Base-by-base conservation (phyloP, 2,888 invertebrate genomes). In the Mantis religiosa region DNA sequence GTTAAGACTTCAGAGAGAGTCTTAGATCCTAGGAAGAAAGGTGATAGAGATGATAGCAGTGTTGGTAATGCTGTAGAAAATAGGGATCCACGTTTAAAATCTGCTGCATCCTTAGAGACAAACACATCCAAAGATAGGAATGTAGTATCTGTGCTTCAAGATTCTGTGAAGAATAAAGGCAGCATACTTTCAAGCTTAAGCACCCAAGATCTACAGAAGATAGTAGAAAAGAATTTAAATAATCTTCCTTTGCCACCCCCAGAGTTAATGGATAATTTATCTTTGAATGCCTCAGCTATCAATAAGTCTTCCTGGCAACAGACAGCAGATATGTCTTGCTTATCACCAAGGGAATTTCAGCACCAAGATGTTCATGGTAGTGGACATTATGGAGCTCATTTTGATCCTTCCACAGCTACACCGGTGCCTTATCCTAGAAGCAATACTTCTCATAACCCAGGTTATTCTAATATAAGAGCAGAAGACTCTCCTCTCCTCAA, bases 121-220 rank as follows among this genome's bases (percentile, higher is more conserved):
- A 41, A 71, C 25, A 25, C 20, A 71, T 20, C 54, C 83, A 83
- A 83, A 83, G 83, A 83, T 20, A 83, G 83, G 28, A n/a, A 3
- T 83, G 28, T 28, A n/a, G n/a, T n/a, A 28, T 15, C 83, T 28
- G 12, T 8, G n/a, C 28, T 27, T 20, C 28, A 83, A 28, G 28
- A 83, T 28, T 83, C 83, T 83, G 28, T 14, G 25, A 71, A 71
- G 25, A 71, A 25, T 25, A 71, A 71, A 20, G 30, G 28, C 2
- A 71, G 87, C 47, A 90, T 90, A 81, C 84, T 90, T 15, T 84
- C 90, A 34, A 87, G 85, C n/a, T 83, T 90, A 85, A 90, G 89
- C 83, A 81, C 82, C 30, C 88, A 90, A 71, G 88, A 89, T 9
- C 82, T 90, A 20, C 88, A 90, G 28, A 89, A 89, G 34, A 88